A percentile compares a stretch with the other conserved stretches of the same genome.
Conservation (phyloP, 2,113 vertebrate genomes). For the Festucalex cinctus region DNA sequence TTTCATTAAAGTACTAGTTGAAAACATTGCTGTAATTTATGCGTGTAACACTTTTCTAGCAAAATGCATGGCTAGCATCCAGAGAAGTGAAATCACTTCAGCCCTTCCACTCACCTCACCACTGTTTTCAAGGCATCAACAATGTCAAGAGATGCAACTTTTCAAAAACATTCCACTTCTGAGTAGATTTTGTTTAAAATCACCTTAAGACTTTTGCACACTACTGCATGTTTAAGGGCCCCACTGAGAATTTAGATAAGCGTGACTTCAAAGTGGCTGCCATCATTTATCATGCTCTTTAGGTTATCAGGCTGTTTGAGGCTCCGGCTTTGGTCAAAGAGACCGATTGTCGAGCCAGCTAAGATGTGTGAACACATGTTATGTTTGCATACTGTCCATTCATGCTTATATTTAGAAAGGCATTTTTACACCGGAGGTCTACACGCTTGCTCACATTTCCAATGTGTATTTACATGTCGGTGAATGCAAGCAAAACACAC, state of each 20-base stretch:
- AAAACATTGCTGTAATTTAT: too few species aligned
- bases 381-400: constrained; percentile 53
- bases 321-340: constrained; percentile 32
- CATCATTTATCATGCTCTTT: constrained; percentile 57
- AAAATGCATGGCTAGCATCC: too few species aligned
- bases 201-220: background rate
- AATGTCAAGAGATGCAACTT: too few species aligned
- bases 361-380: constrained; percentile 36
- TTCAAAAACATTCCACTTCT: too few species aligned
- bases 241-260: constrained; percentile 58
- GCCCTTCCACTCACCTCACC: too few species aligned
- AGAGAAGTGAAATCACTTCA: too few species aligned
- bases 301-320: constrained; percentile 44
- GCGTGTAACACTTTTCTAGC: too few species aligned
- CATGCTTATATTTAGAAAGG: constrained; percentile 55
- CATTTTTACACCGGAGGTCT: constrained; percentile 53
- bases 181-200: background rate
- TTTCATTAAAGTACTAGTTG: too few species aligned
- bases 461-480: constrained; percentile 38
- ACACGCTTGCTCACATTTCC: constrained; percentile 35
- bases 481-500: constrained; percentile 21
- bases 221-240: constrained; percentile 49
- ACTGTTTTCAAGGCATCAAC: too few species aligned
- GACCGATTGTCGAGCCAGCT: constrained; percentile 28
- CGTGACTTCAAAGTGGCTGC: constrained; percentile 57